Base-by-base conservation (phyloP, 1,140 invertebrate species). In the Bilobella aurantiaca region DNA sequence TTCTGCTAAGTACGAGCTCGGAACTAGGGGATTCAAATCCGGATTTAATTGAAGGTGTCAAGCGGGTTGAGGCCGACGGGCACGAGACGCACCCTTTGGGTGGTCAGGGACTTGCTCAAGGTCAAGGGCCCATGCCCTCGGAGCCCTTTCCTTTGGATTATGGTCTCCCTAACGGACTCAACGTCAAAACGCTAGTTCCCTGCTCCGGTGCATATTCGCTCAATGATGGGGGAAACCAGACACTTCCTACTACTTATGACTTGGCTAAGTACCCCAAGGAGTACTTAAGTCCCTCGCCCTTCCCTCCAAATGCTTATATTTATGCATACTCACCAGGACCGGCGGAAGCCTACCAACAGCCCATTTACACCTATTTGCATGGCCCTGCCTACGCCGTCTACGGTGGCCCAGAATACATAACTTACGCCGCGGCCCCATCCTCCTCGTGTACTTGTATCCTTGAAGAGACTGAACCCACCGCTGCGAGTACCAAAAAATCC, bases 91-190 rank as follows among this genome's bases (percentile, higher is more conserved):
- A 79, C 79, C 58, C 80, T 78, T 53, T 80, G 78, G 78, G 75
- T 78, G 68, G 79, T 80, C 66, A 78, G 75, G 75, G 78, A 53
- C 21, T 30, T 47, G 8, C 30, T 37, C 18, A 61, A 57, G 34
- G 62, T 58, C 34, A 53, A 64, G 18, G 63, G 72, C 30, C 71
- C 58, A n/a, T 23, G 61, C 59, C n/a, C 58, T 58, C 27, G 53
- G 49, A 60, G 87, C 49, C 86, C 0, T 90, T 88, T 75, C 87
- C 87, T 0, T 79, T 87, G 21, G 88, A 91, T 71, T 91, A 88
- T 68, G 89, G 88, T 59, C 76, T 89, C 16, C 87, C 86, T 0
- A 87, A 87, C 73, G 79, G 87, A 30, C 46, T 77, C 63, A 78
- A 70, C 57, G 67, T 81, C 69, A 78, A 79, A 71, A 75, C 79